Evolutionary conservation across 2,797 vertebrate species (phyloP), one percentile per base, ranked within the genome.

Genomic region (Enteromius treurensis): DNA sequence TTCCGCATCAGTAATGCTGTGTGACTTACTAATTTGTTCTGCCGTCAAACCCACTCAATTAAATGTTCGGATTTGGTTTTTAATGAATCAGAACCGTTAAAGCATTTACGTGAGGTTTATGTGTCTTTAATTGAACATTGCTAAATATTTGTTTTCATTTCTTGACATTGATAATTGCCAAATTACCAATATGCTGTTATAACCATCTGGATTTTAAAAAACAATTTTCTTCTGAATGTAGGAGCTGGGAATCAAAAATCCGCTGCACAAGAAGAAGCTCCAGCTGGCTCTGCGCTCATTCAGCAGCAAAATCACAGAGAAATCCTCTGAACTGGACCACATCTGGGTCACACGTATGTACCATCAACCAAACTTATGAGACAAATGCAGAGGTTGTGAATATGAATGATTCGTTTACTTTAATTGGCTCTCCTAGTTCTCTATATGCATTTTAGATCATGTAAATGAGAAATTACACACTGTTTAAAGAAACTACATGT

Each of bases 341-440:
- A 91, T 98, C 89, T 99, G 97, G 98, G 97, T 99, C 88, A 99
- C 97, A 81, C 96, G 97, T 99, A 95, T 89, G 97, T 95, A 84
- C 53, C 11, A 7, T 55, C 4, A 80, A 21, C 45, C 47, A 55
- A n/a, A 26, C 32, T 29, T 65, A 73, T 14, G 6, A 29, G 34
- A 29, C 7, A 17, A 64, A 73, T 49, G 3, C 37, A 68, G 19
- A 40, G 4, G 4, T 11, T 55, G 11, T 32, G n/a, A 23, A 58
- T 58, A 58, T 23, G 10, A 58, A 58, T 60, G 4, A 13, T 68
- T n/a, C 0, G n/a, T n/a, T 68, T n/a, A 5, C 4, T 37, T 37
- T 37, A n/a, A 21, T 21, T 45, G n/a, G 15, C 69, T 26, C 23
- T 45, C 5, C 1, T 68, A 3, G 67, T 23, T n/a, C 37, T 40